These are phyloP conservation scores for Chelon labrosus DNA, from an alignment of 2,797 vertebrate genomes.

Conservation along the genomic window DNA sequence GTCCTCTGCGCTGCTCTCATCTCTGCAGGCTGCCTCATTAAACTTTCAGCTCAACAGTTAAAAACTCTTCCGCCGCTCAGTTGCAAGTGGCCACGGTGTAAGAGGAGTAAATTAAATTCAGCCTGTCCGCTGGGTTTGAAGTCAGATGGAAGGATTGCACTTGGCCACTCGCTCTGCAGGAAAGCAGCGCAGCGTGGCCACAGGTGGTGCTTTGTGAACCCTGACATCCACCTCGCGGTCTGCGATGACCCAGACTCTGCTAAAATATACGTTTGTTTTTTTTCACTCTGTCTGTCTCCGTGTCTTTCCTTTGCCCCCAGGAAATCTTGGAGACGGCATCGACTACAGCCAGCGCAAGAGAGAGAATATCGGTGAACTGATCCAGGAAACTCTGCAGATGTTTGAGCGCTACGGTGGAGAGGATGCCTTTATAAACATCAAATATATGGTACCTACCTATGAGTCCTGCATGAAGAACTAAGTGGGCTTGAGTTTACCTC, in stretches of 20 bases:
- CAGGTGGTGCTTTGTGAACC: constrained; percentile 60
- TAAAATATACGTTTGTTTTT: not conserved
- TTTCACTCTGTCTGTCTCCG: constrained; percentile 12
- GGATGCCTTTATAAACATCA: constrained; percentile 86
- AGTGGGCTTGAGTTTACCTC: constrained; percentile 3
- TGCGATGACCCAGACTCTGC: constrained; percentile 17
- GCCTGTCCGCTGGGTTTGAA: constrained; percentile 63
- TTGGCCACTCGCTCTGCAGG: constrained; percentile 43
- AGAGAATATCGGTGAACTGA: constrained; percentile 92
- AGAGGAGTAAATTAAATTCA: constrained; percentile 65
- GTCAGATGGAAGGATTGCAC: constrained; percentile 67
- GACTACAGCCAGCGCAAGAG: constrained; percentile 93
- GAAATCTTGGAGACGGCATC: constrained; percentile 91
- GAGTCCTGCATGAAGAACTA: constrained; percentile 79
- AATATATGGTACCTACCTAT: constrained; percentile 87
- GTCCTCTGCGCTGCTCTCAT: constrained; percentile 45
- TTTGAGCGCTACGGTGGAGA: constrained; percentile 86
- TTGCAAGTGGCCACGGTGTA: constrained; percentile 40
- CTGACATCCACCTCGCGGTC: constrained; percentile 25
- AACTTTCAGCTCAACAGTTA: constrained; percentile 66
- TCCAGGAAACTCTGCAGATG: constrained; percentile 93
- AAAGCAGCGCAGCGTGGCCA: constrained; percentile 26
- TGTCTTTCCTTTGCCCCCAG: constrained; percentile 70
- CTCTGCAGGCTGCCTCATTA: constrained; percentile 70
- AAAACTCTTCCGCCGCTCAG: constrained; percentile 54